A percentile compares a stretch with the other conserved stretches of the same genome.
phyloP scores from a whole-genome alignment of 2,797 vertebrate species.

The Anabacerthia variegaticeps region DNA sequence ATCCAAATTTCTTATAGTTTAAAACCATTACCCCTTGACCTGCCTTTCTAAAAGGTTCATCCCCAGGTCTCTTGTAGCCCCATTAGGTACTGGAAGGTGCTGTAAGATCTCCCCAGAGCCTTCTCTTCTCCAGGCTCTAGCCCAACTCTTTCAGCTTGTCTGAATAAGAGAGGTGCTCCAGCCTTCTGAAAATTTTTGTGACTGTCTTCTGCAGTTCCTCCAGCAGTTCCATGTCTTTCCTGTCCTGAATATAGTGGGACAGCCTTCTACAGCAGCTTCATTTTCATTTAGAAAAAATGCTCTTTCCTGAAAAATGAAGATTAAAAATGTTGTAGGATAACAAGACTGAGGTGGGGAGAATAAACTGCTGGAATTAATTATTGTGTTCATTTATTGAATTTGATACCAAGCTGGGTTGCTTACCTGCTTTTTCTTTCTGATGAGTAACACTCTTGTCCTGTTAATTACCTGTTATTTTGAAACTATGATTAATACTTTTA shows the following conservation, averaged over 20 bases:
- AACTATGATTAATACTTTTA: neutral
- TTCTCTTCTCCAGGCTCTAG: neutral
- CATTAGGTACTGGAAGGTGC: neutral
- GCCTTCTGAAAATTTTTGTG: neutral
- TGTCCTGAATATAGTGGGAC: neutral
- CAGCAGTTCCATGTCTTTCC: neutral
- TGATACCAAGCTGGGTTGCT: neutral
- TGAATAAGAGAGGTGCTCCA: neutral
- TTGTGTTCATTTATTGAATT: neutral
- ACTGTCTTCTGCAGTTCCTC: neutral
- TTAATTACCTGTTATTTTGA: neutral
- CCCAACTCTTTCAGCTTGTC: neutral
- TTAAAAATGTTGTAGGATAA: neutral
- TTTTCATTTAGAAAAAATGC: neutral
- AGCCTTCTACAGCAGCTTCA: neutral
- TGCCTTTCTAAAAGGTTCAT: neutral
- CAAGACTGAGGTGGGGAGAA: neutral
- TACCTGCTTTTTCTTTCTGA: neutral
- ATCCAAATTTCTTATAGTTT: neutral
- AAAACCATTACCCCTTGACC: neutral
- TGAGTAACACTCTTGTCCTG: neutral
- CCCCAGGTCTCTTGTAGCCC: neutral
- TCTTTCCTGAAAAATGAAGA: neutral
- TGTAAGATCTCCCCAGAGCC: neutral
- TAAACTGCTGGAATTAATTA: neutral